Evolutionary conservation across 35 echinoderm and acorn worm genomes (phyloP).

Genomic region (Amphiura filiformis): DNA sequence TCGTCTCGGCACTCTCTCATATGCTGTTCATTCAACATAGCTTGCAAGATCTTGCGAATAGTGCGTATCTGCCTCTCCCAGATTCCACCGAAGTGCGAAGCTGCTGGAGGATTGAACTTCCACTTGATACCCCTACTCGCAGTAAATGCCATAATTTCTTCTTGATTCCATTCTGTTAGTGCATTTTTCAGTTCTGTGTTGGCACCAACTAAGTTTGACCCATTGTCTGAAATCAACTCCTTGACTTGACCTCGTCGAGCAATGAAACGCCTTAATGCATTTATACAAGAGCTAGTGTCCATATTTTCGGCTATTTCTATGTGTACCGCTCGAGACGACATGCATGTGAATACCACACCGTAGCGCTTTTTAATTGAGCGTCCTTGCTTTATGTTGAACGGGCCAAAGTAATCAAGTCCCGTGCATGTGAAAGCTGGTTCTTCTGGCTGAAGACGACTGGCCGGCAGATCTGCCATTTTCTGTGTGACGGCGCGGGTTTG

Average conservation of each 20-base stretch:
- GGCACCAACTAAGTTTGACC: constrained; percentile 45
- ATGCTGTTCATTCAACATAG: constrained; percentile 37
- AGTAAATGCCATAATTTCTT: neutral
- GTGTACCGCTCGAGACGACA: constrained; percentile 26
- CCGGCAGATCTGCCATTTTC: constrained; percentile 41
- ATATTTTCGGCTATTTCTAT: constrained; percentile 30
- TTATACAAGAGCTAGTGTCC: constrained; percentile 26
- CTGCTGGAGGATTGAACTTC: constrained; percentile 49
- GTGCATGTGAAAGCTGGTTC: constrained; percentile 34
- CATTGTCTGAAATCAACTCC: constrained; percentile 30
- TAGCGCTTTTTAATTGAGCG: constrained; percentile 6
- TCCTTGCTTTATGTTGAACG: constrained; percentile 29
- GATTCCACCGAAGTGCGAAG: constrained; percentile 38
- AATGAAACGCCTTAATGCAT: constrained; percentile 23
- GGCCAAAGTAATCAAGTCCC: constrained; percentile 44
- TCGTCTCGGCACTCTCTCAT: constrained; percentile 9
- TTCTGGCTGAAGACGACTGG: neutral
- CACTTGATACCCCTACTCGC: constrained; percentile 22
- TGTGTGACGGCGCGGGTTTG: neutral
- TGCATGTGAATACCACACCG: constrained; percentile 29
- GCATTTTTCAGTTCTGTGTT: constrained; percentile 26
- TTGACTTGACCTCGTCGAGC: constrained; percentile 23
- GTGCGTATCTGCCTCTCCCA: constrained; percentile 62
- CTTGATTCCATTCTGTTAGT: constrained; percentile 20
- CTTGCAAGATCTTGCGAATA: constrained; percentile 26